Evolutionary conservation across 2,113 vertebrate genomes (phyloP), one percentile per base, ranked within the genome.

Genomic region (Marcusenius ussheri): DNA sequence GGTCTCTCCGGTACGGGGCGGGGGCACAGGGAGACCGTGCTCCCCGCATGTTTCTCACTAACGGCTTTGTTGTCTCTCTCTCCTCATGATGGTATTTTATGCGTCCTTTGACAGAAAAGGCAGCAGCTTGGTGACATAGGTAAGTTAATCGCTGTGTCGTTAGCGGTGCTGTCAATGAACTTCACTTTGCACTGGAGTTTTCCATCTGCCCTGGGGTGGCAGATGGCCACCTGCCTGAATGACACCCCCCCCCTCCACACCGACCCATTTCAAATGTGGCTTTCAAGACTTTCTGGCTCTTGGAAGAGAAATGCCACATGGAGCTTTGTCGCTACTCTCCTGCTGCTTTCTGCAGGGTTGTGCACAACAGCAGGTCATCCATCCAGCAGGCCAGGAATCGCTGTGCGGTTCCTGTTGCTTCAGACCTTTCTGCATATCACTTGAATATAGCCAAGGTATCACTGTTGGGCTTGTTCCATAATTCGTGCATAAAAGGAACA

Each of bases 51-150:
- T 88, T 90, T 94, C 91, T 95, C 93, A 94, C 95, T 96, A 96
- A 96, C 94, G 92, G 91, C 92, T 96, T 88, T 95, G 80, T 92
- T 96, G 92, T 96, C 92, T 96, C 94, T 96, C 93, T 96, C 94
- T 94, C 92, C 94, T 94, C 93, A 91, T 93, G 90, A 93, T 93
- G 94, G 94, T 94, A 94, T 95, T 94, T 94, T 87, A 95, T 93
- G 94, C 94, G 94, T 93, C 91, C 94, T 89, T 90, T 96, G 94
- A 96, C 95, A 96, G 96, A 96, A 92, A 96, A 96, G 92, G 94
- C 94, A 93, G 93, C 93, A 77, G 88, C 92, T 92, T 94, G 93
- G 91, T 94, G 95, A 96, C 47, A 96, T 96, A 95, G 96, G 96
- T 96, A 96, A 96, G 96, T 96, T 90, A 47, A 89, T 88, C 87